Evolutionary conservation across 35 echinoderm and acorn worm genomes (phyloP).

Genomic region (Apostichopus japonicus): DNA sequence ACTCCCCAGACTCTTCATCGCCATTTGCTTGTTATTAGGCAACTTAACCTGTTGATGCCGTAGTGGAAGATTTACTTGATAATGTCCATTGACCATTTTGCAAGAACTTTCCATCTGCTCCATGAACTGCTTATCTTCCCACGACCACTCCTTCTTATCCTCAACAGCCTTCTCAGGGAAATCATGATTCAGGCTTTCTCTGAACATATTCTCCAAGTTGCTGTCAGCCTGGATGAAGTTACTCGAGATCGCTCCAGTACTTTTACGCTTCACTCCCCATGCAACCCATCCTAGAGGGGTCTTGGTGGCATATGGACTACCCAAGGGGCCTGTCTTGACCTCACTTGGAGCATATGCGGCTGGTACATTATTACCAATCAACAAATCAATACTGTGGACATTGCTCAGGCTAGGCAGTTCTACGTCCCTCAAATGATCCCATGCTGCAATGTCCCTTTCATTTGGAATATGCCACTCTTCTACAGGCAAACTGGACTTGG

Average conservation of each 20-base stretch:
- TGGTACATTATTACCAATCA: slow-evolving; percentile 70
- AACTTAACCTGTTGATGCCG: slow-evolving; percentile 42
- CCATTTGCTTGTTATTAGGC: slow-evolving; percentile 39
- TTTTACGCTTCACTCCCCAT: slow-evolving; percentile 22
- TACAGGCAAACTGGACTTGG: slow-evolving; percentile 52
- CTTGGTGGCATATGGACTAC: slow-evolving; percentile 54
- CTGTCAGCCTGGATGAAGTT: slow-evolving; percentile 26
- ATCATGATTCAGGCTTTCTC: slow-evolving; percentile 57
- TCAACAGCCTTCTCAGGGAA: slow-evolving; percentile 60
- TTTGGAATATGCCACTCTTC: slow-evolving; percentile 44
- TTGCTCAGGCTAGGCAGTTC: slow-evolving; percentile 30
- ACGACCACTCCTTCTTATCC: slow-evolving; percentile 56
- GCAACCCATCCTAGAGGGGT: slow-evolving; percentile 53
- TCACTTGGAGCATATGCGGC: slow-evolving; percentile 51
- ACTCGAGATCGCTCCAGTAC: neutral
- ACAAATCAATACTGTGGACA: slow-evolving; percentile 37
- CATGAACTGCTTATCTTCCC: slow-evolving; percentile 67
- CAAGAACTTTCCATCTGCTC: slow-evolving; percentile 32
- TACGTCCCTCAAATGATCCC: slow-evolving; percentile 48
- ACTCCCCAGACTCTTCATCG: slow-evolving; percentile 46
- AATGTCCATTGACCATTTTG: slow-evolving; percentile 59
- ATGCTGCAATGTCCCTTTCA: slow-evolving; percentile 16
- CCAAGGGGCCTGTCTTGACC: slow-evolving; percentile 43
- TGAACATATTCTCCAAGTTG: slow-evolving; percentile 32
- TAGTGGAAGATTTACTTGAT: slow-evolving; percentile 56